Conservation (phyloP, 2,113 vertebrate species). For the Talpa occidentalis region DNA sequence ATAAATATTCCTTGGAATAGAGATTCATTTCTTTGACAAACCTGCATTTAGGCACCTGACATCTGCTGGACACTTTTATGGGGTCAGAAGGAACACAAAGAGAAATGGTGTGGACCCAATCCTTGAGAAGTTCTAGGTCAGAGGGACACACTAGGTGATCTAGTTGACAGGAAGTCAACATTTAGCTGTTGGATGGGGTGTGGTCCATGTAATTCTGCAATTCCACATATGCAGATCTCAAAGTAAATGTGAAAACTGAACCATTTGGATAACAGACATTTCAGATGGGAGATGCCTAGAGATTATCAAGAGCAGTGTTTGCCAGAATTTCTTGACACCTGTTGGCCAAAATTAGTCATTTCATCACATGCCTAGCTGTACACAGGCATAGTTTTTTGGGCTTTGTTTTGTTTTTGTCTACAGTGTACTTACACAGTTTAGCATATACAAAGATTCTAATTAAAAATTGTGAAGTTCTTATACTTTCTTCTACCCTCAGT, state of each 20-base stretch:
- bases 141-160: neutral
- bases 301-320: neutral
- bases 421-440: neutral
- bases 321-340: neutral
- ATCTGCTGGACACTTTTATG: neutral
- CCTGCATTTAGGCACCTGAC: neutral
- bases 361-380: neutral
- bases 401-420: neutral
- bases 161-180: neutral
- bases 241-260: neutral
- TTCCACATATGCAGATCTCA: neutral
- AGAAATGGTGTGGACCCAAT: neutral
- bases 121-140: neutral
- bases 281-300: neutral
- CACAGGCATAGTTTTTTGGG: neutral
- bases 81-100: neutral
- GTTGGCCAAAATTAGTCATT: neutral
- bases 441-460: neutral
- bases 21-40: neutral
- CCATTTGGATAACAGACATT: neutral
- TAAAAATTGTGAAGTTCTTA: neutral
- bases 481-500: neutral
- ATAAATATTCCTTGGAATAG: conserved; percentile 38
- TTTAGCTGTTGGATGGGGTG: neutral
- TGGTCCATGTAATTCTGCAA: neutral